Conservation (phyloP, 2,888 invertebrate species). For the Lamproptera curius region DNA sequence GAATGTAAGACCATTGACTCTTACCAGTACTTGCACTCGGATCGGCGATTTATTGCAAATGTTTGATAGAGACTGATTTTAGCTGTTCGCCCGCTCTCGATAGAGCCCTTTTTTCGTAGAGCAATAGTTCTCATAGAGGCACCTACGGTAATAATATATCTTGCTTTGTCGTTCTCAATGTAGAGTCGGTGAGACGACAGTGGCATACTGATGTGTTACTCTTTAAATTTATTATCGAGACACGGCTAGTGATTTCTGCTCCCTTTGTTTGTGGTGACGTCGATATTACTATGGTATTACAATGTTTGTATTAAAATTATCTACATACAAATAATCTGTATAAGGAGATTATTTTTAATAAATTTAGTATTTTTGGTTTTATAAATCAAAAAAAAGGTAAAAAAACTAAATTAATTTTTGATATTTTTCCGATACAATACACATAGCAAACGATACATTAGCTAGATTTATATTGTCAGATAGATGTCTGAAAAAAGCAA, state of each 20-base stretch:
- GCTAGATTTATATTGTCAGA: too few relatives aligned
- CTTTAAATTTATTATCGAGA: conserved; percentile 69
- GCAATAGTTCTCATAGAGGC: conserved; percentile 45
- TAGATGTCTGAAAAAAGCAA: too few relatives aligned
- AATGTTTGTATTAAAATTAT: too few relatives aligned
- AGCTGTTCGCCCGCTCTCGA: conserved; percentile 16
- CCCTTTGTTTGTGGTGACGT: conserved; percentile 16
- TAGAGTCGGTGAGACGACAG: conserved; percentile 54
- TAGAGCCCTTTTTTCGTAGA: conserved; percentile 15
- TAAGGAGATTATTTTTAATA: too few relatives aligned
- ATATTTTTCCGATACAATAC: too few relatives aligned
- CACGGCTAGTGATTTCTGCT: conserved; percentile 34
- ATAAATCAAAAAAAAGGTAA: too few relatives aligned
- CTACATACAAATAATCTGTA: too few relatives aligned
- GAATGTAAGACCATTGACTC: conserved; percentile 18
- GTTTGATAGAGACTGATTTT: conserved; percentile 22
- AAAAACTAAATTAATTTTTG: too few relatives aligned
- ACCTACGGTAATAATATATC: conserved; percentile 49
- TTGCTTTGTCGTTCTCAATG: conserved; percentile 66
- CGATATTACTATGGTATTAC: conserved; percentile 24
- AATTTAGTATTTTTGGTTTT: too few relatives aligned
- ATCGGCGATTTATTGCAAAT: conserved; percentile 18
- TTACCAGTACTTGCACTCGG: conserved; percentile 16
- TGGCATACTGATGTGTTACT: conserved; percentile 72
- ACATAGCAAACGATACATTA: too few relatives aligned